Percentiles rank a stretch among this genome's conserved stretches.
Conservation (phyloP, 2,888 invertebrate genomes). For the Strigamia transsilvanica region DNA sequence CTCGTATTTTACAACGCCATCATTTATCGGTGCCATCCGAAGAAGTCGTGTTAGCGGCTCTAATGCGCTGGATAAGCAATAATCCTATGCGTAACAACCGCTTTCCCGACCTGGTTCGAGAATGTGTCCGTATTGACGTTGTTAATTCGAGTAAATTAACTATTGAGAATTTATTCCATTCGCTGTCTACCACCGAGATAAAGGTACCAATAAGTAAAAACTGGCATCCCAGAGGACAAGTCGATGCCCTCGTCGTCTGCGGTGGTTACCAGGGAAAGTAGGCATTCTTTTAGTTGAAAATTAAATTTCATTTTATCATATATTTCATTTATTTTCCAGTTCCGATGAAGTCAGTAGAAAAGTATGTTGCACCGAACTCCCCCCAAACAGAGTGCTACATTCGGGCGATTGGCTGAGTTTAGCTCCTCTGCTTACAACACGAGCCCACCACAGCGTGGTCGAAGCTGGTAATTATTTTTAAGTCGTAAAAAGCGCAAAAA, state of each 20-base stretch:
- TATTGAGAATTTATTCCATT: neutral
- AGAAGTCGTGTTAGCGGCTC: constrained; percentile 36
- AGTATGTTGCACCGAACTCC: constrained; percentile 52
- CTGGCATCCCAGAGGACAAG: constrained; percentile 49
- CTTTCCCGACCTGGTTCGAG: constrained; percentile 14
- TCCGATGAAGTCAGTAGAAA: constrained; percentile 52
- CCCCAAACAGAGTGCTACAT: constrained; percentile 32
- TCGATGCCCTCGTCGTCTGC: constrained; percentile 49
- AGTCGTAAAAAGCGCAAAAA: neutral
- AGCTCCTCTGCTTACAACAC: constrained; percentile 22
- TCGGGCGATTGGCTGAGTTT: constrained; percentile 49
- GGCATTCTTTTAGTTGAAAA: neutral
- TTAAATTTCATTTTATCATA: neutral
- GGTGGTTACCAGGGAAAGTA: constrained; percentile 54
- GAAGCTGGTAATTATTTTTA: constrained; percentile 50
- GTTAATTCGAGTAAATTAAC: constrained; percentile 10
- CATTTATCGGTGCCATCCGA: constrained; percentile 36
- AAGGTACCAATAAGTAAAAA: neutral
- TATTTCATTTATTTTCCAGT: neutral
- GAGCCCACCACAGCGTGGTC: constrained; percentile 50
- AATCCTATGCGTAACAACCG: neutral
- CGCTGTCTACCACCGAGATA: neutral
- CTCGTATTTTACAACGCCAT: constrained; percentile 51
- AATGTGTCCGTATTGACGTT: constrained; percentile 51
- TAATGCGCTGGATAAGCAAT: constrained; percentile 43